A percentile compares a stretch with the other conserved stretches of the same genome.
Evolutionary conservation across 2,113 vertebrate species (phyloP).

Genomic region (Paralichthys olivaceus): DNA sequence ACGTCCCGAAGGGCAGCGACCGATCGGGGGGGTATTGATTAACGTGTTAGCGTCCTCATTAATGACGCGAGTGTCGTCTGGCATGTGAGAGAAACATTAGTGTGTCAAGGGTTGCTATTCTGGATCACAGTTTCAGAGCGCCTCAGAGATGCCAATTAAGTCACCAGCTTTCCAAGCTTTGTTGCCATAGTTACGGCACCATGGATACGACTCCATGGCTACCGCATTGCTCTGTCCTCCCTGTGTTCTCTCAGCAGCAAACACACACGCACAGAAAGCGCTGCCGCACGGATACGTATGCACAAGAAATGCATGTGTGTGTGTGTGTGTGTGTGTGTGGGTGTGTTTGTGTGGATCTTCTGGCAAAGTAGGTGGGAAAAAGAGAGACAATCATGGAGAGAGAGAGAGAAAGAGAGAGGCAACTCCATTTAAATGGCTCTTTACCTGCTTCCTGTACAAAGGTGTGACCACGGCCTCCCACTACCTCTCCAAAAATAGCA

Average conservation of each 20-base stretch:
- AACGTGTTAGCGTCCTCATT: constrained; percentile 59
- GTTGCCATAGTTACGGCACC: constrained; percentile 83
- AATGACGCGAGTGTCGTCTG: constrained; percentile 65
- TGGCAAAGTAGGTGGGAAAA: not conserved
- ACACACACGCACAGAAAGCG: constrained; percentile 34
- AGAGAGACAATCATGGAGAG: not conserved
- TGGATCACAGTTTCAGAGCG: constrained; percentile 72
- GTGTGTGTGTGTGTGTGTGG: not conserved
- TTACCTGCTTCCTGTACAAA: constrained; percentile 76
- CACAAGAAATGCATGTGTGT: not conserved
- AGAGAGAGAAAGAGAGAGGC: constrained; percentile 6
- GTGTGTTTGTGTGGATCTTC: not conserved
- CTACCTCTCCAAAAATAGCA: constrained; percentile 78
- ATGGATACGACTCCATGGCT: constrained; percentile 82
- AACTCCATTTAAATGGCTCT: constrained; percentile 56
- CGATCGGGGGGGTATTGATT: constrained; percentile 58
- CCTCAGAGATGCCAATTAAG: constrained; percentile 81
- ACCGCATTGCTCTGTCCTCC: constrained; percentile 70
- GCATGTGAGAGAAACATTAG: constrained; percentile 75
- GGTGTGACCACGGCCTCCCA: constrained; percentile 81
- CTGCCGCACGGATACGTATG: constrained; percentile 22
- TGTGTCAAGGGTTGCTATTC: constrained; percentile 84
- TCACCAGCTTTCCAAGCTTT: constrained; percentile 80
- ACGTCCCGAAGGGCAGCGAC: constrained; percentile 23
- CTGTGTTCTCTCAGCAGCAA: constrained; percentile 48